These are phyloP conservation scores for Parambassis ranga DNA, from an alignment of 2,797 vertebrate genomes.

Conservation along the genomic window DNA sequence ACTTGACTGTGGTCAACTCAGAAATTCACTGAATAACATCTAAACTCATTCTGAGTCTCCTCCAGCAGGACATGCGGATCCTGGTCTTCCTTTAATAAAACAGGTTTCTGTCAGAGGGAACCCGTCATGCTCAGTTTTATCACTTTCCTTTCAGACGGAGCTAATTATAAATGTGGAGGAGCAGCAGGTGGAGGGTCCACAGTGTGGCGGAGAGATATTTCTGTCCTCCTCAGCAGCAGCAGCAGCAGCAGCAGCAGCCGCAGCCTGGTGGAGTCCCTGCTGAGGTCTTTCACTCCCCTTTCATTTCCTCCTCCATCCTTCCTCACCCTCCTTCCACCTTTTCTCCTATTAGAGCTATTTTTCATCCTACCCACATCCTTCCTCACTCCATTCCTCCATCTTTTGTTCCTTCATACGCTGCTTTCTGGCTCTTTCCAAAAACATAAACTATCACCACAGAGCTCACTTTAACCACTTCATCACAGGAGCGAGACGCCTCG, in stretches of 20 bases:
- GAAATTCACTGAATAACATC: too few relatives aligned
- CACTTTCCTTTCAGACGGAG: conserved; percentile 5
- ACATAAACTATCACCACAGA: not conserved
- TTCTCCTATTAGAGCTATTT: too few relatives aligned
- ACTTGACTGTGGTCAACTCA: too few relatives aligned
- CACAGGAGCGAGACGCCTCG: not conserved
- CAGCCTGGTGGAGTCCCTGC: conserved; percentile 50
- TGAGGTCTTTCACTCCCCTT: conserved; percentile 14
- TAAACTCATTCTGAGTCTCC: too few relatives aligned
- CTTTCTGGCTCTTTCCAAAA: too few relatives aligned
- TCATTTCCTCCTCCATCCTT: conserved; percentile 5
- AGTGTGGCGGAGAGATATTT: conserved; percentile 30
- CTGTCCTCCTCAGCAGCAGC: conserved; percentile 52
- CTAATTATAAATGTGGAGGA: conserved; percentile 42
- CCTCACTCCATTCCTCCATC: not conserved
- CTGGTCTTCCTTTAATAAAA: not conserved
- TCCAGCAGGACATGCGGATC: too few relatives aligned
- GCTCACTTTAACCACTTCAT: not conserved
- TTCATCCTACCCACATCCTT: conserved; percentile 1
- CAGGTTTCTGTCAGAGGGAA: not conserved
- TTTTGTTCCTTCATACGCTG: not conserved
- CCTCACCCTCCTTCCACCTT: conserved; percentile 9
- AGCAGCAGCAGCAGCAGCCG: too few relatives aligned
- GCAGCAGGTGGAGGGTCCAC: conserved; percentile 38
- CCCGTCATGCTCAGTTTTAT: not conserved